These are phyloP conservation scores for Crambe crambe DNA, from an alignment of 37 sponge, comb jelly and placozoan species.

Conservation along the genomic window DNA sequence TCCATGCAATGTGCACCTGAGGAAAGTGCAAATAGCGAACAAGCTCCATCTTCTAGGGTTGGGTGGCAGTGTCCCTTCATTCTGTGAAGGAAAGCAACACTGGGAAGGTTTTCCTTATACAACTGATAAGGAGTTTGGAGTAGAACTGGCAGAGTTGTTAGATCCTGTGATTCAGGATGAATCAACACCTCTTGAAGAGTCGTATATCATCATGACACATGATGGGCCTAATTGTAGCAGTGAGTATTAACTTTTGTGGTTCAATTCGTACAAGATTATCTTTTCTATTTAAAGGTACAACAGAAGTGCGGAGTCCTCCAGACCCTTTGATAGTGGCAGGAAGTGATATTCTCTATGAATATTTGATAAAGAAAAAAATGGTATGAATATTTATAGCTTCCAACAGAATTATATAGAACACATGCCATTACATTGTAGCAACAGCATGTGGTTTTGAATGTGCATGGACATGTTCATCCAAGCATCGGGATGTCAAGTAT, in stretches of 20 bases:
- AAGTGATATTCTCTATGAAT: background rate
- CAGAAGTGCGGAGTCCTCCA: conserved; percentile 13
- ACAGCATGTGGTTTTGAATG: conserved; percentile 56
- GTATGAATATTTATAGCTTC: background rate
- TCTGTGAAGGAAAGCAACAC: conserved; percentile 48
- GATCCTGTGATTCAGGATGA: conserved; percentile 20
- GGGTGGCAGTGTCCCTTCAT: conserved; percentile 86
- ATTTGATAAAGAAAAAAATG: background rate
- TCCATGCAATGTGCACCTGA: conserved; percentile 78
- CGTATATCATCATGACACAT: conserved; percentile 87
- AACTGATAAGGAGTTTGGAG: conserved; percentile 43
- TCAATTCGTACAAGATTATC: background rate
- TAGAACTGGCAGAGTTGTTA: conserved; percentile 46
- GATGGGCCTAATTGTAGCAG: conserved; percentile 70
- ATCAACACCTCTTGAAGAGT: conserved; percentile 30
- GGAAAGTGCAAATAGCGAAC: conserved; percentile 43
- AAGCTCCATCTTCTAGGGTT: conserved; percentile 68
- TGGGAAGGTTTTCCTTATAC: conserved; percentile 80
- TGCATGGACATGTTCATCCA: conserved; percentile 88
- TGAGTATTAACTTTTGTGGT: background rate
- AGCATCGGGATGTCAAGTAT: conserved; percentile 51
- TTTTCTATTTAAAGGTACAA: conserved; percentile 13
- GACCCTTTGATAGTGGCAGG: background rate
- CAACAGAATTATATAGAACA: background rate
- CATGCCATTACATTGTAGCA: conserved; percentile 40